These are phyloP conservation scores for Trachops cirrhosus DNA, from an alignment of 2,797 vertebrate genomes.

Conservation along the genomic window DNA sequence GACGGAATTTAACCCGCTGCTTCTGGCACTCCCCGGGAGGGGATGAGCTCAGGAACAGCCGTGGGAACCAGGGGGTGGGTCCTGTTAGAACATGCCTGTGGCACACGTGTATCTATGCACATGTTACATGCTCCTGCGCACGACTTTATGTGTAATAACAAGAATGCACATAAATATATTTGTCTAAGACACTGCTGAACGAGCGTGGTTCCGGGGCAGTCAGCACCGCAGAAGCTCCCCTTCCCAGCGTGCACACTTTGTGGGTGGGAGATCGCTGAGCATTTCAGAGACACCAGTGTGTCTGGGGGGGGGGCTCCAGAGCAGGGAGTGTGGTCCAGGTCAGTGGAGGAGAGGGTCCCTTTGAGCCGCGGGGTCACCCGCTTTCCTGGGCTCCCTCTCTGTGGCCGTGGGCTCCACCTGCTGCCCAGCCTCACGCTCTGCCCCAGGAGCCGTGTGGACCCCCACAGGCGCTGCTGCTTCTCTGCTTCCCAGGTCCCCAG, in stretches of 20 bases:
- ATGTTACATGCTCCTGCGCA: neutral
- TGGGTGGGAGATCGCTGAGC: neutral
- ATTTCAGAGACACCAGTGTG: neutral
- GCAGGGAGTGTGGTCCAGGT: no score
- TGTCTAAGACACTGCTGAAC: neutral
- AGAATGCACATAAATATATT: neutral
- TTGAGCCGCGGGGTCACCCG: accelerated
- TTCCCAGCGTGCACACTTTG: neutral
- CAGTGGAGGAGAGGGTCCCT: neutral
- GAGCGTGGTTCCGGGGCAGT: neutral
- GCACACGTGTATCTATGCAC: neutral
- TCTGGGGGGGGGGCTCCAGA: accelerated
- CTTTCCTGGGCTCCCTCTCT: neutral
- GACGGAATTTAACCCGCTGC: neutral
- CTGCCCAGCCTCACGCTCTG: neutral
- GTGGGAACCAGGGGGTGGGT: neutral
- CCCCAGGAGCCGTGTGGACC: neutral
- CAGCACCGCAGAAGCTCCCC: neutral
- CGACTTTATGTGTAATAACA: accelerated
- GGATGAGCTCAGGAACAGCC: neutral
- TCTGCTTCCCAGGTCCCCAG: neutral
- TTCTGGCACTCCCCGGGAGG: neutral
- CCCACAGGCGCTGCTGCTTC: neutral
- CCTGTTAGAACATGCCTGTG: neutral
- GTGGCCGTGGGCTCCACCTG: neutral